Base-by-base conservation (phyloP, 2,113 vertebrate genomes). In the Dinomys branickii region DNA sequence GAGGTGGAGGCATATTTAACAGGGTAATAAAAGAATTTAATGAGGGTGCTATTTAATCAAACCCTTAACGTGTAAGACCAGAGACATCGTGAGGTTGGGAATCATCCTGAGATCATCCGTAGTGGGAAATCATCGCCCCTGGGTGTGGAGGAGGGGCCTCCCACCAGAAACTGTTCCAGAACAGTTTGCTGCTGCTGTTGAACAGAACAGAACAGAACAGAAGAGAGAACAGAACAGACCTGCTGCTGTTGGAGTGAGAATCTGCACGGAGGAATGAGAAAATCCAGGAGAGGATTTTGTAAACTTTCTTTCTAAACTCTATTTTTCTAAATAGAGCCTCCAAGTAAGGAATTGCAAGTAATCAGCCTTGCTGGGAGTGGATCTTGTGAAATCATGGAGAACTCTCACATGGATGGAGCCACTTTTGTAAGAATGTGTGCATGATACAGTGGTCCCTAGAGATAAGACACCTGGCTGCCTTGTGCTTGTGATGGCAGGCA, bases 1-100 rank as follows among this genome's bases (percentile, higher is more conserved):
- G 61, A 71, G 69, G 50, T 2, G 19, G 61, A 75, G 20, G 16
- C 12, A 26, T 13, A 19, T 38, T 59, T 26, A 73, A 12, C 41
- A 19, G 30, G 38, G 6, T 38, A 35, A 52, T 44, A 19, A 65
- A 44, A 75, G 20, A 82, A 82, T 38, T 73, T 65, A 54, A 38
- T 14, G 56, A 96, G 86, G 73, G 41, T n/a, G 24, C 16, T 71
- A 13, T 44, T 77, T 41, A 78, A n/a, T 41, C 50, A 82, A 91
- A 19, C 41, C 16, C 65, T 41, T 11, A 20, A 33, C 26, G 41
- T 38, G 67, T 85, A 19, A 30, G 11, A 14, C 14, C 30, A 73
- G 54, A 56, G 47, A 30, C 20, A n/a, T 30, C 7, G 7, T 59
- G 78, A 20, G 61, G 16, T 4, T 56, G 59, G n/a, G 24, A 24